These are phyloP conservation scores for Halcyon malimbica DNA, from an alignment of 2,113 vertebrate genomes.

Conservation along the genomic window DNA sequence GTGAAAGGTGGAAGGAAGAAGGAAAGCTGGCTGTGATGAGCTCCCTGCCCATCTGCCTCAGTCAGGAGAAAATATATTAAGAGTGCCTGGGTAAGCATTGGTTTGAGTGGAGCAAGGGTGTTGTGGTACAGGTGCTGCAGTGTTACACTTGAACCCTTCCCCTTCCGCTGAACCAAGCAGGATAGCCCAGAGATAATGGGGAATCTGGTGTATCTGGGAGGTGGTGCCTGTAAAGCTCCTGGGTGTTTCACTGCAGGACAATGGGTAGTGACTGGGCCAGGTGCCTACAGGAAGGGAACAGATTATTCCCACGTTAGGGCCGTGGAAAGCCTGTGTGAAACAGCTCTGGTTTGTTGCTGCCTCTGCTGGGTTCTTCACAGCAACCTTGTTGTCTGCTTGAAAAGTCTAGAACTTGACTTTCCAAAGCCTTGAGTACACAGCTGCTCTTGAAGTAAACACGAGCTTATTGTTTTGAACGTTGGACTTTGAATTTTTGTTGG, in stretches of 20 bases:
- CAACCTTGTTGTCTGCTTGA: not conserved
- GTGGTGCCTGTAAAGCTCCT: not conserved
- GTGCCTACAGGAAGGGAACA: not conserved
- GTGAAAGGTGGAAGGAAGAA: not conserved
- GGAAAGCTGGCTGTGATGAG: not conserved
- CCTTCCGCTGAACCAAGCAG: not conserved
- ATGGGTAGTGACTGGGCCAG: not conserved
- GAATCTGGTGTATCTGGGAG: not conserved
- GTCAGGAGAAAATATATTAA: not conserved
- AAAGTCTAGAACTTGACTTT: not conserved
- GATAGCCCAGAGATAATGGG: not conserved
- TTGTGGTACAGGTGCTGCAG: not conserved
- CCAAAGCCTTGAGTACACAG: not conserved
- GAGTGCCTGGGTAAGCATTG: not conserved
- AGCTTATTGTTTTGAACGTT: not conserved
- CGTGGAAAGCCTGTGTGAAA: not conserved
- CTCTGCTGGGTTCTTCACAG: not conserved
- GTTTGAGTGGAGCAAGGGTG: not conserved
- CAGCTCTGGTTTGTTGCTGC: not conserved
- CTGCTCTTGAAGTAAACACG: not conserved
- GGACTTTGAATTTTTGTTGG: not conserved
- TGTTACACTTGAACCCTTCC: not conserved
- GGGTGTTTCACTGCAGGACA: not conserved
- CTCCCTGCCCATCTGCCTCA: not conserved
- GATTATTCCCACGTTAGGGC: not conserved